Conservation (phyloP, 2,888 invertebrate genomes). For the Rhingia campestris region DNA sequence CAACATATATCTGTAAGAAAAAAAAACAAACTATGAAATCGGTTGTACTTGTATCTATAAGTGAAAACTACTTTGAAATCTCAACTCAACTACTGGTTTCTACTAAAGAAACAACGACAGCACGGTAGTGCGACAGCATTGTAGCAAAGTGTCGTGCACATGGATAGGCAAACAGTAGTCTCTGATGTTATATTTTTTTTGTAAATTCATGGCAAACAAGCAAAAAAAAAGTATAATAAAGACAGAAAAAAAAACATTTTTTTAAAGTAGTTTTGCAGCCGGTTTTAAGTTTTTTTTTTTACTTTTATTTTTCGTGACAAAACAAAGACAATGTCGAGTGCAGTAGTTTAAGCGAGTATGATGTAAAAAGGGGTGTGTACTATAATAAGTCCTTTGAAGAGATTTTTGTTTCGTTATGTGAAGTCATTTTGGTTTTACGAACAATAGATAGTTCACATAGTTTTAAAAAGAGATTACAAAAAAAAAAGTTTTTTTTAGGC, state of each 20-base stretch:
- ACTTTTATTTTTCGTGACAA: slow-evolving; percentile 28
- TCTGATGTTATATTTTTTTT: slow-evolving; percentile 18
- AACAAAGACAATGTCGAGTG: slow-evolving; percentile 69
- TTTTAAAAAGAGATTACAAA: slow-evolving; percentile 28
- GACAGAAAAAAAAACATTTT: slow-evolving; percentile 30
- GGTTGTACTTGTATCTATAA: slow-evolving; percentile 6
- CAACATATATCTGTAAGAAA: not conserved
- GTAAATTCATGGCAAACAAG: slow-evolving; percentile 59
- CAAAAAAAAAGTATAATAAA: slow-evolving; percentile 19
- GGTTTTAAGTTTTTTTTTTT: slow-evolving; percentile 36
- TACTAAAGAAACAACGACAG: slow-evolving; percentile 5
- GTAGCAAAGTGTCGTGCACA: slow-evolving; percentile 50
- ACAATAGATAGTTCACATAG: slow-evolving; percentile 36
- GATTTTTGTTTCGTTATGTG: not conserved
- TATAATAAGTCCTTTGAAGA: slow-evolving; percentile 33
- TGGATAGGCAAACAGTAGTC: slow-evolving; percentile 44
- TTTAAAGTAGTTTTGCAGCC: slow-evolving; percentile 55
- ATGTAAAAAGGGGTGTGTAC: slow-evolving; percentile 48
- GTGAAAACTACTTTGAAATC: slow-evolving; percentile 20
- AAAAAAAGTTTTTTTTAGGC: not conserved
- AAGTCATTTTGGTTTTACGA: not conserved
- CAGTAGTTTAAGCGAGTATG: slow-evolving; percentile 42
- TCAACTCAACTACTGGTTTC: slow-evolving; percentile 38
- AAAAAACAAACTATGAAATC: not conserved
- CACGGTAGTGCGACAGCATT: slow-evolving; percentile 16